phyloP scores from a whole-genome alignment of 2,113 vertebrate species.

The Polypterus senegalus region DNA sequence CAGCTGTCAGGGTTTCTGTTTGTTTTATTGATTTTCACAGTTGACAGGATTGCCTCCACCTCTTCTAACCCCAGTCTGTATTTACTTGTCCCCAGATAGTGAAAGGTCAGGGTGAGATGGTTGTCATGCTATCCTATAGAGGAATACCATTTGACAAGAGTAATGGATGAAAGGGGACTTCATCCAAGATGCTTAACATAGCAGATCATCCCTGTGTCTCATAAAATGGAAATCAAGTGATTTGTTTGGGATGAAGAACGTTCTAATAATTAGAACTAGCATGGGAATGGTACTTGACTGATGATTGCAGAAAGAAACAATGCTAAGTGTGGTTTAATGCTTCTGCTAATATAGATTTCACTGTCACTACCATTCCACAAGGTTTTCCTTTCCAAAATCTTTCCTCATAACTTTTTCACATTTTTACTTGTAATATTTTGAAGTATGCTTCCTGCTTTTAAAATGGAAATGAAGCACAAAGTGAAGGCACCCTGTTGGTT shows the following conservation, averaged over 20 bases:
- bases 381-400: too few species aligned
- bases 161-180: slow-evolving; percentile 6
- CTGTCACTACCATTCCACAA: too few species aligned
- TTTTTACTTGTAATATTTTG: too few species aligned
- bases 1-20: slow-evolving; percentile 39
- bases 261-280: too few species aligned
- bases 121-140: slow-evolving; percentile 5
- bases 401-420: too few species aligned
- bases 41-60: slow-evolving; percentile 11
- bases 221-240: background rate
- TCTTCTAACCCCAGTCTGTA: background rate
- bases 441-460: too few species aligned
- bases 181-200: slow-evolving; percentile 7
- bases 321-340: too few species aligned
- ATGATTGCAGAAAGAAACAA: too few species aligned
- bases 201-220: background rate
- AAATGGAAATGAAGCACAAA: too few species aligned
- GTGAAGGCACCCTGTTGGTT: too few species aligned
- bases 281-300: too few species aligned
- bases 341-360: too few species aligned
- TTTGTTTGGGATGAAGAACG: background rate
- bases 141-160: slow-evolving; percentile 3
- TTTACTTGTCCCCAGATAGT: slow-evolving; percentile 2
- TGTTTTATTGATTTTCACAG: slow-evolving; percentile 39
- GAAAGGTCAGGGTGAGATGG: slow-evolving; percentile 2